Percentiles rank a stretch among this genome's conserved stretches.
Conservation (phyloP, 2,888 invertebrate species). For the Cerceris ruficornis region DNA sequence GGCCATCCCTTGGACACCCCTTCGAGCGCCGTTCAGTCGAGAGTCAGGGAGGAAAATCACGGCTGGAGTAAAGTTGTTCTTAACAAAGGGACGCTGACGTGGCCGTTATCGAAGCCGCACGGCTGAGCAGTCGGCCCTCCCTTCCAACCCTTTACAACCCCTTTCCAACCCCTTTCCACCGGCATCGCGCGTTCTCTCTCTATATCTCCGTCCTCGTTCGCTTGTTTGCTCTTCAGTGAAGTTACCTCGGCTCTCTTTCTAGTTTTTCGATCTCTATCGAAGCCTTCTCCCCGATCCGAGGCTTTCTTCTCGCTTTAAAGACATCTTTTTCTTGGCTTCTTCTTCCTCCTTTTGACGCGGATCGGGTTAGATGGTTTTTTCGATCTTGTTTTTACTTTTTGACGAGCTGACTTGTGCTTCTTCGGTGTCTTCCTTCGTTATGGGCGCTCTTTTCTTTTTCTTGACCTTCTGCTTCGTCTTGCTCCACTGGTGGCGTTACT, state of each 20-base stretch:
- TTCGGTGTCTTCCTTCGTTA: no score
- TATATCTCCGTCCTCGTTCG: not conserved
- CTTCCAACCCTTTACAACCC: slow-evolving; percentile 17
- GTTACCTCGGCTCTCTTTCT: not conserved
- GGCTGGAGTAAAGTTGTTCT: slow-evolving; percentile 68
- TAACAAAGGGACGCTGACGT: slow-evolving; percentile 72
- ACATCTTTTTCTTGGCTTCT: slow-evolving; percentile 23
- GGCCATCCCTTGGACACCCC: slow-evolving; percentile 20
- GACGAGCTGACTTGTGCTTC: no score
- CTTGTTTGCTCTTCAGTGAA: not conserved
- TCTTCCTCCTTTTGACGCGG: not conserved
- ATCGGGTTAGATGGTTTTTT: not conserved
- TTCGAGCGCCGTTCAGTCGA: slow-evolving; percentile 5
- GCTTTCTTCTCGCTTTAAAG: slow-evolving; percentile 40
- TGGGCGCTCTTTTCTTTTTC: no score
- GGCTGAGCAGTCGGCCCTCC: slow-evolving; percentile 56
- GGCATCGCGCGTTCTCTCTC: slow-evolving; percentile 9
- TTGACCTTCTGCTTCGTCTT: no score
- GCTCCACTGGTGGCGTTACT: not conserved
- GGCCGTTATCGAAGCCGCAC: slow-evolving; percentile 65
- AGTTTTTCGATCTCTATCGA: not conserved
- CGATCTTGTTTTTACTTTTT: no score
- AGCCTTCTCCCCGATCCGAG: slow-evolving; percentile 30
- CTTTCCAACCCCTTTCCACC: slow-evolving; percentile 11
- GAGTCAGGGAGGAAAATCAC: slow-evolving; percentile 53